These are phyloP conservation scores for Cinara cedri DNA, from an alignment of 2,888 invertebrate genomes.

Conservation along the genomic window DNA sequence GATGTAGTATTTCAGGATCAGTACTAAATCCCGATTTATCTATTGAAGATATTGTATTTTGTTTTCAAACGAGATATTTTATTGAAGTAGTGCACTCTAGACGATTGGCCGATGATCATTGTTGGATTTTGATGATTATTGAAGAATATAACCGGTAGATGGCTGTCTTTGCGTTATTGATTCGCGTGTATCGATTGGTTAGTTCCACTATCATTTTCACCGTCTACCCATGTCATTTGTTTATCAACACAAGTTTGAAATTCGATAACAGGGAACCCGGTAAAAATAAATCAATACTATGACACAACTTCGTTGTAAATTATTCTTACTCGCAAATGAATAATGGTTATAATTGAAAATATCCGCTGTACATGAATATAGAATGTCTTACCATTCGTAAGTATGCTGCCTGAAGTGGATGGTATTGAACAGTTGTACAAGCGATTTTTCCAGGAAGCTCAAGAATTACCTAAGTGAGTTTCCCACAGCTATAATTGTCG, in stretches of 20 bases:
- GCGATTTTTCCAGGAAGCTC: constrained; percentile 54
- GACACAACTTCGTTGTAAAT: background rate
- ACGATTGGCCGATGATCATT: accelerated
- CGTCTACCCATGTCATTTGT: constrained; percentile 30
- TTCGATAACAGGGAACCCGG: constrained; percentile 55
- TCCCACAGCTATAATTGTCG: background rate
- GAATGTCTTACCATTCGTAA: constrained; percentile 20
- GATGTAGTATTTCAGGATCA: too few species aligned
- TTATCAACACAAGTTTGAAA: constrained; percentile 54
- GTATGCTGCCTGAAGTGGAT: constrained; percentile 50
- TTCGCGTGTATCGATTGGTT: constrained; percentile 33
- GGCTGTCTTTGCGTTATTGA: constrained; percentile 2
- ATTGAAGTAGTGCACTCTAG: background rate
- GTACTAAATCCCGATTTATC: too few species aligned
- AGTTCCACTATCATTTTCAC: constrained; percentile 40
- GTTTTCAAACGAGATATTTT: too few species aligned
- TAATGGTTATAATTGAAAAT: background rate
- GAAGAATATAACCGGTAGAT: background rate
- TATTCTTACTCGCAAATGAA: background rate
- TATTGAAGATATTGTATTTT: too few species aligned
- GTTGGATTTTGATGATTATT: background rate
- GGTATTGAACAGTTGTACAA: constrained; percentile 52
- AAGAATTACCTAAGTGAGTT: constrained; percentile 49
- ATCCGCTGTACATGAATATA: background rate
- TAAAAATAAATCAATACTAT: constrained; percentile 52